A percentile compares a stretch with the other conserved stretches of the same genome.
phyloP scores from a whole-genome alignment of 2,797 vertebrate genomes.

The Lemur catta region DNA sequence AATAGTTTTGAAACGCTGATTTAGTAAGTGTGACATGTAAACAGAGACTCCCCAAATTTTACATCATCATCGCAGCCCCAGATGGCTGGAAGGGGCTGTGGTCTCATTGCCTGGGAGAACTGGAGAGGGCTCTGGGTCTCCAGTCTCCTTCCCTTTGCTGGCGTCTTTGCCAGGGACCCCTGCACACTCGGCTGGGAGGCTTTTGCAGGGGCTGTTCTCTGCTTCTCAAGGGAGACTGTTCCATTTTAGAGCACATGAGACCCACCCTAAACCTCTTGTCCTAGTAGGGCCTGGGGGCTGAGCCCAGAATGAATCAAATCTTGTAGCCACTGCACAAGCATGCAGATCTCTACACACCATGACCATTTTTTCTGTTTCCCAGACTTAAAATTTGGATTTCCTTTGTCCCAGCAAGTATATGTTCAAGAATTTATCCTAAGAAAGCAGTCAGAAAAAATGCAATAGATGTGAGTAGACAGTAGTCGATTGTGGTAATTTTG shows the following conservation, averaged over 20 bases:
- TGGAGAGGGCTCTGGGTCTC: accelerated
- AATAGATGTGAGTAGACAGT: neutral
- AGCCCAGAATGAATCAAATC: neutral
- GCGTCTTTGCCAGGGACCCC: neutral
- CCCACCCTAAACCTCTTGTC: neutral
- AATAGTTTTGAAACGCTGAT: conserved; percentile 55
- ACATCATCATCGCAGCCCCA: neutral
- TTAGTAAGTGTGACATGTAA: conserved; percentile 47
- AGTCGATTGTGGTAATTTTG: neutral
- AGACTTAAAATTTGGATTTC: neutral
- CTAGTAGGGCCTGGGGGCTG: accelerated
- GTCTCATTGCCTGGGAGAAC: accelerated
- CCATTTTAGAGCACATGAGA: neutral
- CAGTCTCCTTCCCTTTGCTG: neutral
- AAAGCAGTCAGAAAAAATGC: neutral
- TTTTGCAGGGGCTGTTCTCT: neutral
- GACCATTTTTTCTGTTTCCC: neutral
- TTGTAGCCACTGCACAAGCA: neutral
- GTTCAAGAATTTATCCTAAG: neutral
- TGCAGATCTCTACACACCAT: neutral
- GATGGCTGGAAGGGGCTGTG: neutral
- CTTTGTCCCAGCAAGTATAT: neutral
- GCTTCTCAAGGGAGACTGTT: neutral
- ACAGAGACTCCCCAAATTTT: conserved; percentile 33
- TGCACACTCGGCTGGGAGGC: neutral